Evolutionary conservation across 2,888 invertebrate genomes (phyloP).

Genomic region (Meliscaeva auricollis): DNA sequence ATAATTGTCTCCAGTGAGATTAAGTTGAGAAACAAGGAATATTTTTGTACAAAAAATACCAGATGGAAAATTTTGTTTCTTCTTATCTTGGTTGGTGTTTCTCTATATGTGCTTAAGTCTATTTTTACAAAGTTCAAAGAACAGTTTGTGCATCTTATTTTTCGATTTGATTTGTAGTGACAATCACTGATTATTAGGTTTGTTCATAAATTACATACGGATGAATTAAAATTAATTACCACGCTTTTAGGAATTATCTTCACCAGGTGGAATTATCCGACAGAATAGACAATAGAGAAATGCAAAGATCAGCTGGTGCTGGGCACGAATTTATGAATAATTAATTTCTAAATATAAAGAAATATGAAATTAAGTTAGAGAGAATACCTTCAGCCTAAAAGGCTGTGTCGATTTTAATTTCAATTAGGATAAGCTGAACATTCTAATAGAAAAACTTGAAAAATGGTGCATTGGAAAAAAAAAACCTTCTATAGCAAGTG

Average conservation of each 20-base stretch:
- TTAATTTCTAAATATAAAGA: no score
- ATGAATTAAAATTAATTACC: slow-evolving; percentile 6
- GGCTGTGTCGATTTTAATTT: no score
- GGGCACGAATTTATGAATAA: not conserved
- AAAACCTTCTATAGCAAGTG: no score
- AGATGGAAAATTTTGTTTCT: not conserved
- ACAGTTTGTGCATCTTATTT: not conserved
- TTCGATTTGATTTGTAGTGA: not conserved
- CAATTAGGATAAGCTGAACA: no score
- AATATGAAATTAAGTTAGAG: no score
- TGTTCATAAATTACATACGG: not conserved
- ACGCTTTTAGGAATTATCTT: not conserved
- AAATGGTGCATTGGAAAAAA: no score
- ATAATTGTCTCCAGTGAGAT: slow-evolving; percentile 6
- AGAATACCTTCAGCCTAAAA: no score
- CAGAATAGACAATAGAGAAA: no score
- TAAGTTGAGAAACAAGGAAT: not conserved
- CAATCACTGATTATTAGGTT: not conserved
- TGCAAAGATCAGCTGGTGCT: not conserved
- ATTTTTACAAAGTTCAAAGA: not conserved
- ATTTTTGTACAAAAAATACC: not conserved
- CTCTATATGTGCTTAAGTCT: not conserved
- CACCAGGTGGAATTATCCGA: not conserved
- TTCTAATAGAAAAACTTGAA: no score
- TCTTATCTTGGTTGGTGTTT: not conserved